Conservation (phyloP, 2,888 invertebrate species). For the Xestia rhomboidea region DNA sequence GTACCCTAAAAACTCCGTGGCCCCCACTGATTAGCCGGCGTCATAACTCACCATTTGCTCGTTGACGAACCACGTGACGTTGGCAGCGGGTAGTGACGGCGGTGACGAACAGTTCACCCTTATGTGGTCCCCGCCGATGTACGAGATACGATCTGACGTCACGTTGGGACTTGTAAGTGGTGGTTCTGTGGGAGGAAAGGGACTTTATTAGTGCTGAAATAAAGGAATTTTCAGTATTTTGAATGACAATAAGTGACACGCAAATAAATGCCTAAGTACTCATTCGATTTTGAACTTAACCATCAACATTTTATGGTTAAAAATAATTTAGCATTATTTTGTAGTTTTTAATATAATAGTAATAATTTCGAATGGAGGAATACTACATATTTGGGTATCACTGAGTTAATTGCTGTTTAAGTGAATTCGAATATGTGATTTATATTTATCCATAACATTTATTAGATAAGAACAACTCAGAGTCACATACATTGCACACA, state of each 20-base stretch:
- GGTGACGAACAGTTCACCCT: conserved; percentile 91
- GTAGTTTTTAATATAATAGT: too few relatives aligned
- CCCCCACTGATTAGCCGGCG: not conserved
- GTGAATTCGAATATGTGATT: too few relatives aligned
- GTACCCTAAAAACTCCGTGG: conserved; percentile 7
- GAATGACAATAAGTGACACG: not conserved
- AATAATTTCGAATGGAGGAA: not conserved
- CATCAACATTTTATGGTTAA: too few relatives aligned
- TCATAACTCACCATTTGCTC: conserved; percentile 82
- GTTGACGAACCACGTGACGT: conserved; percentile 92
- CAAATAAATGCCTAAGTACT: not conserved
- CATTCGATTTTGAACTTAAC: too few relatives aligned
- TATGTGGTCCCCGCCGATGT: conserved; percentile 91
- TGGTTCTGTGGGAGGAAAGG: conserved; percentile 83
- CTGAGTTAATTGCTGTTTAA: not conserved
- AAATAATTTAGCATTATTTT: too few relatives aligned
- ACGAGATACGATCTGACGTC: conserved; percentile 89
- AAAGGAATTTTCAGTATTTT: not conserved
- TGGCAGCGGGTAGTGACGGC: conserved; percentile 91
- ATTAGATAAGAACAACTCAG: too few relatives aligned
- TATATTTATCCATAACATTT: too few relatives aligned
- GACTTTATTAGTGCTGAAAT: not conserved
- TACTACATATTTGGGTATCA: not conserved
- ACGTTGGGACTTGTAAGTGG: conserved; percentile 91
- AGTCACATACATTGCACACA: too few relatives aligned